Conservation (phyloP, 2,797 vertebrate genomes). For the Lithobates sylvaticus region DNA sequence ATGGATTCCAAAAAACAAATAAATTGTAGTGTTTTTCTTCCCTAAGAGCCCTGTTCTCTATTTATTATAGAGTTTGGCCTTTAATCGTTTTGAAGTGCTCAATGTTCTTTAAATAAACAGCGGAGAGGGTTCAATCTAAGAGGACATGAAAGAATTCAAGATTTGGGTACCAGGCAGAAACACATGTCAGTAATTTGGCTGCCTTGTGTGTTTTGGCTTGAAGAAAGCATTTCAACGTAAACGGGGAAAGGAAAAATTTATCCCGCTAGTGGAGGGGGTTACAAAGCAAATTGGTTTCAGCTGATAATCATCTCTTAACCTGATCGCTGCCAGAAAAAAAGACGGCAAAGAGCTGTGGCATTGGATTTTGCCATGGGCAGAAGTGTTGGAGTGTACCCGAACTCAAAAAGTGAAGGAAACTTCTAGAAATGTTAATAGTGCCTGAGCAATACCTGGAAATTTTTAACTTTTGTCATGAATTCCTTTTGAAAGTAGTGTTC, state of each 20-base stretch:
- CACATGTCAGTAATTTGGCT: slow-evolving; percentile 98
- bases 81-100: slow-evolving; percentile 95
- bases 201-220: slow-evolving; percentile 96
- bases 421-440: no score
- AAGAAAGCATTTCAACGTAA: slow-evolving; percentile 96
- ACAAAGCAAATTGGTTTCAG: slow-evolving; percentile 94
- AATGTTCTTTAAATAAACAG: slow-evolving; percentile 96
- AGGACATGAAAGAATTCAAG: slow-evolving; percentile 93
- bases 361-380: not conserved
- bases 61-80: slow-evolving; percentile 93
- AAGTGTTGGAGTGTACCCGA: not conserved
- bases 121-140: slow-evolving; percentile 88
- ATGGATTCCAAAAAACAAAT: slow-evolving; percentile 70
- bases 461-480: no score
- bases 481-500: no score
- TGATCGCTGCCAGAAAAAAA: slow-evolving; percentile 5
- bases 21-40: slow-evolving; percentile 85
- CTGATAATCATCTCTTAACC: slow-evolving; percentile 87
- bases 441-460: no score
- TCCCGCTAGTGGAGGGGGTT: slow-evolving; percentile 90
- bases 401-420: no score
- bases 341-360: not conserved
- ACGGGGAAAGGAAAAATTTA: slow-evolving; percentile 93
- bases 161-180: slow-evolving; percentile 84
- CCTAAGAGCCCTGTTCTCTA: slow-evolving; percentile 88